Conservation (phyloP, 1,140 invertebrate genomes). For the Papilio xuthus region DNA sequence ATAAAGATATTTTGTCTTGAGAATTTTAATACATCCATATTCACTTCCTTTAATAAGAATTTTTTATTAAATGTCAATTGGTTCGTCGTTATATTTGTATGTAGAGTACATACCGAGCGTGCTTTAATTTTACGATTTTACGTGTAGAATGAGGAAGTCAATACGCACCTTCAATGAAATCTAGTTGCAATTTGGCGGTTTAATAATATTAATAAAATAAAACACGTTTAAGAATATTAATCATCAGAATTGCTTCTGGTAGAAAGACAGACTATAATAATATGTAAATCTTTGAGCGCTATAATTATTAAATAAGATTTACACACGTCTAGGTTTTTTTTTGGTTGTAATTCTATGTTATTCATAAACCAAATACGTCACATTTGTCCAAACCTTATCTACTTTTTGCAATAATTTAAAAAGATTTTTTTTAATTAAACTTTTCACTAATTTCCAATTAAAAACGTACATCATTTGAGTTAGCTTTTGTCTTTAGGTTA, state of each 20-base stretch:
- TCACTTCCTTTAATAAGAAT: constrained; percentile 9
- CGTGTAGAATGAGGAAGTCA: background rate
- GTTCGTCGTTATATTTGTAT: background rate
- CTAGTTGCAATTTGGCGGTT: constrained; percentile 11
- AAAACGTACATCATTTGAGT: too few species aligned
- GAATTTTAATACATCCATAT: background rate
- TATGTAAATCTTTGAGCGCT: background rate
- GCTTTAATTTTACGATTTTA: background rate
- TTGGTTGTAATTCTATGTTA: background rate
- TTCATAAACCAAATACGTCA: too few species aligned
- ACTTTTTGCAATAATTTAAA: too few species aligned
- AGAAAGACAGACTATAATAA: background rate
- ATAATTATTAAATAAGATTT: background rate
- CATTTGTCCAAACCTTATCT: too few species aligned
- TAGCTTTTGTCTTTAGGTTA: too few species aligned
- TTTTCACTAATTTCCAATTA: too few species aligned
- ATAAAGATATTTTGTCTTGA: background rate
- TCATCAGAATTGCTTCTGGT: background rate
- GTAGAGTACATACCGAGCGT: background rate
- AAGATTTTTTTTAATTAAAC: too few species aligned
- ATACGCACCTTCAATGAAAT: background rate
- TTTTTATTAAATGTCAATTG: constrained; percentile 8
- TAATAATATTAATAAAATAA: background rate
- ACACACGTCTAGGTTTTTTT: too few species aligned
- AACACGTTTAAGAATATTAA: background rate